These are phyloP conservation scores for Cryptotermes secundus DNA, from an alignment of 1,140 invertebrate species.

Conservation along the genomic window DNA sequence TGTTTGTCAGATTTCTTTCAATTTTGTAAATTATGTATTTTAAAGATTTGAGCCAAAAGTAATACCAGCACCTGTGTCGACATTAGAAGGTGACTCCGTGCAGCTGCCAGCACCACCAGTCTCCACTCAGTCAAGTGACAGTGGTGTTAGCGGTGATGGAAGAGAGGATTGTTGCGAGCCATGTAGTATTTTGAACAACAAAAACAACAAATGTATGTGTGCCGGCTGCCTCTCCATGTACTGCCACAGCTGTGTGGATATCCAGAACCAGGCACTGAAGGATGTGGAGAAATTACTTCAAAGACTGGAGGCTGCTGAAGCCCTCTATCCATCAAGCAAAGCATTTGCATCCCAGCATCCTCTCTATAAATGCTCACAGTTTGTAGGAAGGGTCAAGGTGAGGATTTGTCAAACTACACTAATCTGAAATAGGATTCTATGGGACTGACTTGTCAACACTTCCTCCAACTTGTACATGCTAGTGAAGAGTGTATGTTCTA, in stretches of 20 bases:
- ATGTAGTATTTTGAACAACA: background rate
- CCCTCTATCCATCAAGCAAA: constrained; percentile 80
- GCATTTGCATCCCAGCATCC: constrained; percentile 73
- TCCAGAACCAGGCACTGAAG: constrained; percentile 68
- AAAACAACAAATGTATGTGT: background rate
- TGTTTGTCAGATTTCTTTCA: background rate
- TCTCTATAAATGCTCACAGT: constrained; percentile 64
- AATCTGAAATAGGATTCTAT: no score
- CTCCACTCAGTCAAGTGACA: constrained; percentile 27
- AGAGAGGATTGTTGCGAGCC: constrained; percentile 43
- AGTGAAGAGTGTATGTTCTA: no score
- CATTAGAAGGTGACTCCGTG: background rate
- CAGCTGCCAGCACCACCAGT: constrained; percentile 26
- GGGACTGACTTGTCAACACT: no score
- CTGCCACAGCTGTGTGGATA: constrained; percentile 66
- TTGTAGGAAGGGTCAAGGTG: constrained; percentile 64
- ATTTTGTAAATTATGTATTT: background rate
- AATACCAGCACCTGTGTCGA: background rate
- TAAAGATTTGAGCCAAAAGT: background rate
- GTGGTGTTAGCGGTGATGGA: constrained; percentile 23
- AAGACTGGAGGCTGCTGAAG: constrained; percentile 72
- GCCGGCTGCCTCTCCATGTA: constrained; percentile 67
- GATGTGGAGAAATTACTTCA: constrained; percentile 71
- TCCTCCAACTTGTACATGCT: no score
- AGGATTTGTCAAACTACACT: background rate